phyloP scores from a whole-genome alignment of 2,797 vertebrate species.

The Molossus alvarezi region DNA sequence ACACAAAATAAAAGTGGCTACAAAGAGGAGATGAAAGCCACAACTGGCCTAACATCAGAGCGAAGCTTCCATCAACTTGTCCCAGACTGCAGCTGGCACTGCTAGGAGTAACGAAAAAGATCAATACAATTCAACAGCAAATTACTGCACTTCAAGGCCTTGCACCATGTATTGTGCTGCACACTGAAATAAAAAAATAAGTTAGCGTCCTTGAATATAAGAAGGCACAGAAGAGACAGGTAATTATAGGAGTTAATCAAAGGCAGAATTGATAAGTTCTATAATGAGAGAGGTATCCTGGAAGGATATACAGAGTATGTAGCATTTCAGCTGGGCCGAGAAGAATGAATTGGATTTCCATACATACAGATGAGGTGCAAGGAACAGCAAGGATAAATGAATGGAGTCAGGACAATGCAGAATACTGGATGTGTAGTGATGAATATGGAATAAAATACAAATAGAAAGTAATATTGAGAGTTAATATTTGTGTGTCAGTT shows the following conservation, averaged over 20 bases:
- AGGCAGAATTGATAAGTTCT: background rate
- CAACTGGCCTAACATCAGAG: conserved; percentile 20
- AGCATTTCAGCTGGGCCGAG: background rate
- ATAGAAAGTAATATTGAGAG: background rate
- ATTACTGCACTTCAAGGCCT: background rate
- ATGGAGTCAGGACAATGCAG: background rate
- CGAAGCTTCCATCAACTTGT: conserved; percentile 38
- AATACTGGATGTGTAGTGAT: background rate
- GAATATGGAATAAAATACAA: background rate
- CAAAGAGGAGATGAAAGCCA: conserved; percentile 56
- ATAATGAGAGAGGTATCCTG: background rate
- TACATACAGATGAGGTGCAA: background rate
- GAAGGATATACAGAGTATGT: conserved; percentile 5
- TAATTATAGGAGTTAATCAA: conserved; percentile 2
- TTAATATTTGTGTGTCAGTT: conserved; percentile 37
- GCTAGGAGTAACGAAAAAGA: conserved; percentile 25
- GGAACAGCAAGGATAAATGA: background rate
- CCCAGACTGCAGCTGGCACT: background rate
- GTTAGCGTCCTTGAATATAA: background rate
- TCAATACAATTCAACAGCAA: conserved; percentile 37
- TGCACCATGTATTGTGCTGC: background rate
- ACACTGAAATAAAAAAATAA: conserved; percentile 9
- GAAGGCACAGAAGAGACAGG: background rate
- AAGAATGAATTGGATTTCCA: conserved; percentile 27
- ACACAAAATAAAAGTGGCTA: conserved; percentile 59